Evolutionary conservation across 2,888 invertebrate species (phyloP).

Genomic region (Nomada fabriciana): DNA sequence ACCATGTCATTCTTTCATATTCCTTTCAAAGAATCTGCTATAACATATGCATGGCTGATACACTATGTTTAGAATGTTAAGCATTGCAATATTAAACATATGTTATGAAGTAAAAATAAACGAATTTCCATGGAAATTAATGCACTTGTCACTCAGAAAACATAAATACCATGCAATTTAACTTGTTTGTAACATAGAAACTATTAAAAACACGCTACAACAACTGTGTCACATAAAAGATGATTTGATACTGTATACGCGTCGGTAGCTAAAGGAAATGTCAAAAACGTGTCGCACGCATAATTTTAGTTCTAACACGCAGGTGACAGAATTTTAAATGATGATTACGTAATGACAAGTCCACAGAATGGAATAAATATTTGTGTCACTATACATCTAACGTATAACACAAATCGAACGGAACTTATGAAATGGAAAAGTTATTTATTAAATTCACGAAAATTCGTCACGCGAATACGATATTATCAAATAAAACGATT

Average conservation of each 20-base stretch:
- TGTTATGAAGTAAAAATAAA: neutral
- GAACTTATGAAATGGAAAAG: constrained; percentile 9
- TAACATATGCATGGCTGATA: constrained; percentile 25
- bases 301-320: constrained; percentile 18
- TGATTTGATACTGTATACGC: constrained; percentile 3
- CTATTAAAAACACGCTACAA: constrained; percentile 25
- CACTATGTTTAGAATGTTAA: constrained; percentile 7
- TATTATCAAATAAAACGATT: neutral
- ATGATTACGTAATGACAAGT: constrained; percentile 69
- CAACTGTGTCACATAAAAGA: constrained; percentile 1
- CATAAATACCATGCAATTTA: constrained; percentile 15
- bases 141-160: neutral
- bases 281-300: constrained; percentile 11
- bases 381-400: constrained; percentile 50
- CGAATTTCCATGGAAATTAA: constrained; percentile 8
- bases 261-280: constrained; percentile 6
- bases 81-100: constrained; percentile 26
- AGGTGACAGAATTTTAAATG: constrained; percentile 58
- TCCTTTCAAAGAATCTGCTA: constrained; percentile 26
- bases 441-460: neutral
- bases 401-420: constrained; percentile 39
- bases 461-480: neutral
- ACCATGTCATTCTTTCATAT: constrained; percentile 34
- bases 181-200: constrained; percentile 10
- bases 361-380: constrained; percentile 62